Evolutionary conservation across 35 echinoderm and acorn worm species (phyloP).

Genomic region (Heliocidaris tuberculata): DNA sequence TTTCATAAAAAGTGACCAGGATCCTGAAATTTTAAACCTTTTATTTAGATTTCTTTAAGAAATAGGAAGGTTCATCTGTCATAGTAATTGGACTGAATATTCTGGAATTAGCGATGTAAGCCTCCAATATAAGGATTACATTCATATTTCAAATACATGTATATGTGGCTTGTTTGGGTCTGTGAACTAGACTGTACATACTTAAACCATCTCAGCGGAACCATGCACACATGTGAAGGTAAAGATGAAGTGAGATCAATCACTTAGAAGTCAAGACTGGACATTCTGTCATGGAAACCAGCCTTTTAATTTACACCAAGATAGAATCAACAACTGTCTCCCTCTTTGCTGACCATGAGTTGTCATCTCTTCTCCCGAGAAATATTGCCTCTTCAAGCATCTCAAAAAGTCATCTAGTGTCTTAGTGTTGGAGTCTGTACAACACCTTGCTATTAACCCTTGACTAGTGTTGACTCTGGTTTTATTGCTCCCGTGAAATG

Average conservation of each 20-base stretch:
- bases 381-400: neutral
- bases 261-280: neutral
- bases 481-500: constrained; percentile 2
- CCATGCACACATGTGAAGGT: neutral
- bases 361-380: neutral
- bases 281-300: neutral
- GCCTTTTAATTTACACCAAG: neutral
- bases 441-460: neutral
- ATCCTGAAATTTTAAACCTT: neutral
- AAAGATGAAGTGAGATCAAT: neutral
- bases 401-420: neutral
- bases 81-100: neutral
- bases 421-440: neutral
- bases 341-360: neutral
- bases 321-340: neutral
- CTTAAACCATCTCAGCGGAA: too few relatives aligned
- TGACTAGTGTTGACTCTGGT: neutral
- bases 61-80: neutral
- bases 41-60: neutral
- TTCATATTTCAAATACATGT: neutral
- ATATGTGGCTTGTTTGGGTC: neutral
- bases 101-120: neutral
- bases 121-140: neutral
- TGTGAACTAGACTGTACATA: neutral
- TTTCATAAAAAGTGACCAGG: neutral